Base-by-base conservation (phyloP, 2,888 invertebrate genomes). In the Hydroisotoma schaefferi region DNA sequence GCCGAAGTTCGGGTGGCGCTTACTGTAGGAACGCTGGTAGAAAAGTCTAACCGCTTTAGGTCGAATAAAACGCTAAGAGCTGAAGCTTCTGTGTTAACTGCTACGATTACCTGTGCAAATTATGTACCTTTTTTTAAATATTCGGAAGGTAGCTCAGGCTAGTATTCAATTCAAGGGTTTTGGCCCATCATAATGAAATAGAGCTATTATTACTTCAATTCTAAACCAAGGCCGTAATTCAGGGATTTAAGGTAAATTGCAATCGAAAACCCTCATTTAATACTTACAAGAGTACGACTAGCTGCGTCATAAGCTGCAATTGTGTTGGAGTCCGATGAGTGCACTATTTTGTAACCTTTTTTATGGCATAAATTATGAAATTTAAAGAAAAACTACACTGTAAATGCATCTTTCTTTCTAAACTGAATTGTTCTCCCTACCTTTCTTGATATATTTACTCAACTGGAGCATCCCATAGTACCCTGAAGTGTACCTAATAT, bases 361-460 rank as follows among this genome's bases (percentile, higher is more conserved):
- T n/a, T n/a, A n/a, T n/a, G n/a, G n/a, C n/a, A n/a, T n/a, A n/a
- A n/a, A n/a, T n/a, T n/a, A n/a, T n/a, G n/a, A n/a, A n/a, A n/a
- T n/a, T n/a, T n/a, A n/a, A n/a, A n/a, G n/a, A n/a, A n/a, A n/a
- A n/a, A n/a, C n/a, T 15, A 18, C n/a, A n/a, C n/a, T n/a, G n/a
- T n/a, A n/a, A n/a, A n/a, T 47, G 20, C 15, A 23, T 5, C 5
- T 6, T 12, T 40, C 28, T 46, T 25, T 40, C 23, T 6, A 44
- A 37, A 44, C 18, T 38, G 3, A 26, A n/a, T 15, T 25, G 15
- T 27, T 27, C n/a, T 12, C n/a, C 18, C 40, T 55, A 71, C 69
- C 71, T 68, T 68, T 70, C 4, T 57, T 55, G 44, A 71, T 68
- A 57, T 68, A 69, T 60, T 66, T 68, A 40, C 67, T 70, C 43